Conservation (phyloP, 2,888 invertebrate species). For the Diplazon laetatorius region DNA sequence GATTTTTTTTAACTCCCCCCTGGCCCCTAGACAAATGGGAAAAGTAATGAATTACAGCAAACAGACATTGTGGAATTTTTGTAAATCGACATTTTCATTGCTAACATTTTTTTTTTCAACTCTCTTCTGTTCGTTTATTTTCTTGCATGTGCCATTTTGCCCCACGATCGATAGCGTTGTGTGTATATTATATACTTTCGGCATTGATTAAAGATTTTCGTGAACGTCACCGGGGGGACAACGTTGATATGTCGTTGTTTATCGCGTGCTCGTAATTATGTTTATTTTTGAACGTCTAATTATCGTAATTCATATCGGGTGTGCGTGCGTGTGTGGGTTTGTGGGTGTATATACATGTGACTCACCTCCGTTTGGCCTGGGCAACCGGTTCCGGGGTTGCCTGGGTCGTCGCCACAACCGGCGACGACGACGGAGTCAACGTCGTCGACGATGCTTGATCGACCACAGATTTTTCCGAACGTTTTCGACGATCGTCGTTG, state of each 20-base stretch:
- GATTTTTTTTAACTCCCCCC: no score
- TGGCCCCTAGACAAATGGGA: no score
- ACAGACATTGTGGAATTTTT: no score
- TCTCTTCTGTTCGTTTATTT: neutral
- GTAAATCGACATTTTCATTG: no score
- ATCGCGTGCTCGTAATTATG: neutral
- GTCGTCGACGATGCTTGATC: slow-evolving; percentile 48
- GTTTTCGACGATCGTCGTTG: slow-evolving; percentile 74
- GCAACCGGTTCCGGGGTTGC: slow-evolving; percentile 63
- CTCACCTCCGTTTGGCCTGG: slow-evolving; percentile 69
- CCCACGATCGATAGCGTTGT: neutral
- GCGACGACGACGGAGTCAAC: slow-evolving; percentile 65
- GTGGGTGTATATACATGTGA: neutral
- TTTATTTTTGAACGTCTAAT: slow-evolving; percentile 14
- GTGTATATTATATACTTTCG: neutral
- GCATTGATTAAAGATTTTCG: slow-evolving; percentile 12
- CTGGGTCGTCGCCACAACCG: slow-evolving; percentile 57
- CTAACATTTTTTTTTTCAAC: neutral
- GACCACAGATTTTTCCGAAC: slow-evolving; percentile 72
- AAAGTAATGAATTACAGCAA: no score
- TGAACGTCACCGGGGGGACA: slow-evolving; percentile 16
- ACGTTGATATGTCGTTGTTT: slow-evolving; percentile 14
- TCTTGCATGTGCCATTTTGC: neutral
- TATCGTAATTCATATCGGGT: no score
- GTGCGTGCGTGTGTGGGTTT: neutral